Conservation (phyloP, 2,113 vertebrate species). For the Indicator maculatus region DNA sequence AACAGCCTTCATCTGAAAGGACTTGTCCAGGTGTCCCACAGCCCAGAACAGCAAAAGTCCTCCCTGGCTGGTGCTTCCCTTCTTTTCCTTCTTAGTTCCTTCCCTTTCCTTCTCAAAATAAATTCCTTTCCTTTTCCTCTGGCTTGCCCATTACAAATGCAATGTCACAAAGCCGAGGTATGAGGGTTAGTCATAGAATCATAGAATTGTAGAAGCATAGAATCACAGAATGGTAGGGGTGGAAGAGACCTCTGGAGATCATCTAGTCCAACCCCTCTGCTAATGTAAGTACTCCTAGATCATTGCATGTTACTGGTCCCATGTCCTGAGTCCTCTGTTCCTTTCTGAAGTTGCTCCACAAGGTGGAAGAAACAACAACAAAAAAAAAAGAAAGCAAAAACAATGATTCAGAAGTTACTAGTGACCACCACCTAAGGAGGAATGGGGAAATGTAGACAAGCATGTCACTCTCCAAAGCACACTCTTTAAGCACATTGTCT, state of each 20-base stretch:
- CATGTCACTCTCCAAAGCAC: not conserved
- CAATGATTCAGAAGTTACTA: not conserved
- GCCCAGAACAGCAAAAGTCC: not conserved
- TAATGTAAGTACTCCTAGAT: not conserved
- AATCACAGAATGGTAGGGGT: too few species aligned
- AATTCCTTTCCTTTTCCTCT: not conserved
- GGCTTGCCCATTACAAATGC: rapidly evolving
- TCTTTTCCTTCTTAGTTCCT: not conserved
- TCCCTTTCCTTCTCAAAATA: not conserved
- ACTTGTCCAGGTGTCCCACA: not conserved
- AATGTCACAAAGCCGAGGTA: not conserved
- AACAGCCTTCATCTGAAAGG: not conserved
- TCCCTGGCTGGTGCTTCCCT: not conserved
- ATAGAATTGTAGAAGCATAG: too few species aligned
- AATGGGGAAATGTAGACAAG: not conserved
- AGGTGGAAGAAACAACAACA: not conserved
- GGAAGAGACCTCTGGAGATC: too few species aligned
- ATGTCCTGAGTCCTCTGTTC: not conserved
- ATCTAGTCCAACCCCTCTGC: too few species aligned
- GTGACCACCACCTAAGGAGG: not conserved
- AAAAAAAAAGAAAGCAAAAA: not conserved
- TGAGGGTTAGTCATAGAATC: not conserved
- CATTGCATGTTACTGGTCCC: not conserved
- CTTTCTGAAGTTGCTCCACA: not conserved
- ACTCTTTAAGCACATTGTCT: rapidly evolving